phyloP scores from a whole-genome alignment of 2,113 vertebrate species.

The Collichthys lucidus region DNA sequence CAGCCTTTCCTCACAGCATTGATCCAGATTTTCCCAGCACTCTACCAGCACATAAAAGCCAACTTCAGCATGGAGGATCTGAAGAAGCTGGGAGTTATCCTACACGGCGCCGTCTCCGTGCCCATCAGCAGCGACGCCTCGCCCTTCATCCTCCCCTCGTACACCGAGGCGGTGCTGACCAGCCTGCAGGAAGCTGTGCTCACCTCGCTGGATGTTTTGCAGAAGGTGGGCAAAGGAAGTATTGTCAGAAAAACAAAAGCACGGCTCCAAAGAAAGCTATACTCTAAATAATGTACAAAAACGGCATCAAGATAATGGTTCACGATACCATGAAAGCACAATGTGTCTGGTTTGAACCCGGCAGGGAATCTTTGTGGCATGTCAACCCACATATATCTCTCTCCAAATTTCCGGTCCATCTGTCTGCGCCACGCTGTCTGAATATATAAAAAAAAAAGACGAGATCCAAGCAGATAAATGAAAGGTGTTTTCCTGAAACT shows the following conservation, averaged over 20 bases:
- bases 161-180: conserved; percentile 97
- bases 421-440: no score
- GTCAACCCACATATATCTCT: neutral
- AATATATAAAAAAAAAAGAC: neutral
- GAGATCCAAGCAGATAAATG: neutral
- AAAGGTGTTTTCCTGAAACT: neutral
- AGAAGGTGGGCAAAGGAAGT: conserved; percentile 89
- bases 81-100: conserved; percentile 93
- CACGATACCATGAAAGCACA: neutral
- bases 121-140: conserved; percentile 99
- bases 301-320: neutral
- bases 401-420: neutral
- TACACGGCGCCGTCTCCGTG: conserved; percentile 96
- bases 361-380: neutral
- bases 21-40: conserved; percentile 97
- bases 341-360: neutral
- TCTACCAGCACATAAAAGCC: conserved; percentile 97
- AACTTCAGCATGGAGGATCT: conserved; percentile 98
- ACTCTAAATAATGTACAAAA: neutral
- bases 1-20: conserved; percentile 98
- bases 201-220: conserved; percentile 94
- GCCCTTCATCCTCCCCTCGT: conserved; percentile 98
- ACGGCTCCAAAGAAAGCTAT: neutral
- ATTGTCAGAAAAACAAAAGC: neutral
- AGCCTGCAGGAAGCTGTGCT: conserved; percentile 97